Percentiles rank a stretch among this genome's conserved stretches.
Evolutionary conservation across 2,797 vertebrate genomes (phyloP).

Genomic region (Hydrocynus forskahlii): DNA sequence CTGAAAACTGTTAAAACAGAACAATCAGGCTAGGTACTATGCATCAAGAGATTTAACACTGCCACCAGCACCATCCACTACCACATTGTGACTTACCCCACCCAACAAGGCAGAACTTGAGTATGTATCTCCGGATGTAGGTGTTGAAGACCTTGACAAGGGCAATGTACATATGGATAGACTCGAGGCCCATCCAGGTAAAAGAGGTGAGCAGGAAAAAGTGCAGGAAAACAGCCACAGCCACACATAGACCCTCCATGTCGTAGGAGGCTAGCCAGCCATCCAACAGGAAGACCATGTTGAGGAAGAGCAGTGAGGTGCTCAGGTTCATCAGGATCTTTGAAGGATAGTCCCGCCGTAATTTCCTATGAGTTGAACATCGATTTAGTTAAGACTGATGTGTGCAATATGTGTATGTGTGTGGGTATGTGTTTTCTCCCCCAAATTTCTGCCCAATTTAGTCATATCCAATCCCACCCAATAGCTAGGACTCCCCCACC

Average conservation of each 20-base stretch:
- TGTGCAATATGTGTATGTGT: neutral
- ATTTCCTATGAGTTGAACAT: slow-evolving; percentile 77
- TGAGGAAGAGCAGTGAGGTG: slow-evolving; percentile 89
- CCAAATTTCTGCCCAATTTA: too few species aligned
- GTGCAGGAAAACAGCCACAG: slow-evolving; percentile 86
- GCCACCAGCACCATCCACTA: neutral
- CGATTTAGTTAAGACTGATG: neutral
- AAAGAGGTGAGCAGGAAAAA: slow-evolving; percentile 95
- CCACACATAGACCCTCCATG: slow-evolving; percentile 79
- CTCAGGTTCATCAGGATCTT: slow-evolving; percentile 99
- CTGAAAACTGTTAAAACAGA: neutral
- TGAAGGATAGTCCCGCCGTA: slow-evolving; percentile 94
- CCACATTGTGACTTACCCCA: slow-evolving; percentile 85
- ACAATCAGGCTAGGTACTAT: neutral
- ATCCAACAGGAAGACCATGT: slow-evolving; percentile 91
- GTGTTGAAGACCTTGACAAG: slow-evolving; percentile 99
- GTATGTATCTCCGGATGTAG: slow-evolving; percentile 93
- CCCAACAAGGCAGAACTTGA: slow-evolving; percentile 96
- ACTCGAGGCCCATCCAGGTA: slow-evolving; percentile 98
- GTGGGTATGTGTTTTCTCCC: neutral
- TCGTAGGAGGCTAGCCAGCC: slow-evolving; percentile 89
- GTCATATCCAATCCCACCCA: too few species aligned
- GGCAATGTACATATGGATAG: slow-evolving; percentile 98
- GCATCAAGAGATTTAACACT: too few species aligned
- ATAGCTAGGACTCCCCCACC: too few species aligned